These are phyloP conservation scores for Phaenicophaeus curvirostris DNA, from an alignment of 2,797 vertebrate species.

Conservation along the genomic window DNA sequence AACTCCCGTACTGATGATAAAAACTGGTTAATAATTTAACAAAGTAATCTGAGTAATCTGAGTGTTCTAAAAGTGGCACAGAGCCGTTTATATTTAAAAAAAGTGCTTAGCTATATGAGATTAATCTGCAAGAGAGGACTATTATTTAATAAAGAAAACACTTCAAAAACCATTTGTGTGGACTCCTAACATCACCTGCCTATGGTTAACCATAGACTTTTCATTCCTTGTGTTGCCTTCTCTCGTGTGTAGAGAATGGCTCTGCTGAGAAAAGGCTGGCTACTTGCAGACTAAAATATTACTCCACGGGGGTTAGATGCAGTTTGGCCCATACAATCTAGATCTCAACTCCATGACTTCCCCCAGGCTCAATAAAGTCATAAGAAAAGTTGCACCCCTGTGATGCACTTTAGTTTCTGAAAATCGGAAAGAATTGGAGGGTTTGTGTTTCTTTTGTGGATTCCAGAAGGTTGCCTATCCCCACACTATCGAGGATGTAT, in stretches of 20 bases:
- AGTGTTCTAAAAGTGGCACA: conserved; percentile 61
- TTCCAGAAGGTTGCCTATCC: neutral
- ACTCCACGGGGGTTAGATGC: neutral
- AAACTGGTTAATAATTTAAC: conserved; percentile 72
- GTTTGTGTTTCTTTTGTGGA: neutral
- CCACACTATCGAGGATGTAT: neutral
- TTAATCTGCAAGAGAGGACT: conserved; percentile 15
- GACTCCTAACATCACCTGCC: neutral
- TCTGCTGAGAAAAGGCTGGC: neutral
- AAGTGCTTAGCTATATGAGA: conserved; percentile 43
- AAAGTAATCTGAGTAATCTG: conserved; percentile 49
- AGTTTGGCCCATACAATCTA: neutral
- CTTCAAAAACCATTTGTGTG: neutral
- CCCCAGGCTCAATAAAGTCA: neutral
- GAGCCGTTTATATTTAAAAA: conserved; percentile 38
- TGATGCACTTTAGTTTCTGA: neutral
- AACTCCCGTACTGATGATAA: conserved; percentile 42
- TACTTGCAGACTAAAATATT: neutral
- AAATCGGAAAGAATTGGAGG: neutral
- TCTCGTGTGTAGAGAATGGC: neutral
- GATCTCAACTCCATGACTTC: neutral
- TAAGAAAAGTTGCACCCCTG: neutral
- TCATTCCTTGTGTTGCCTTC: neutral
- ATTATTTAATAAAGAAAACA: conserved; percentile 33
- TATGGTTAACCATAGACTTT: neutral